phyloP scores from a whole-genome alignment of 2,888 invertebrate species.

The Campopleginae sp. region DNA sequence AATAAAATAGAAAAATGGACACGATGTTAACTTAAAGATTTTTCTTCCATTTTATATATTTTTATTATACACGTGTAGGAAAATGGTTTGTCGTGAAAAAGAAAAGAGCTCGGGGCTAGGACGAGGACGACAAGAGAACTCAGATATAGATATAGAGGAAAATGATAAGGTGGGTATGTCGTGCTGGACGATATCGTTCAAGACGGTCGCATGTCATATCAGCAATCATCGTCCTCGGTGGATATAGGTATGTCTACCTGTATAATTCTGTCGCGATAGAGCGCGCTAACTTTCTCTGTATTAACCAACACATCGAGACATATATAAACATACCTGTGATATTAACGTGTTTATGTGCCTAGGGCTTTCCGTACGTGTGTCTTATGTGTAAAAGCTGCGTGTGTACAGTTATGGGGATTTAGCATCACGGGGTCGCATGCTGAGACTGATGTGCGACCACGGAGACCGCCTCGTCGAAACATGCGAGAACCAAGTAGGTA shows the following conservation, averaged over 20 bases:
- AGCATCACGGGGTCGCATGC: constrained; percentile 82
- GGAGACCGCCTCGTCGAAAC: constrained; percentile 84
- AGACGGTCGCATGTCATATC: constrained; percentile 84
- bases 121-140: constrained; percentile 49
- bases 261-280: constrained; percentile 81
- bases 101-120: constrained; percentile 6
- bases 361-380: neutral
- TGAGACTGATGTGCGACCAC: constrained; percentile 83
- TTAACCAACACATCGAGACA: constrained; percentile 19
- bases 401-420: constrained; percentile 81
- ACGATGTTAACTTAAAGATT: constrained; percentile 1
- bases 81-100: constrained; percentile 49
- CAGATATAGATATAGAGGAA: constrained; percentile 34
- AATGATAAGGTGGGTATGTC: constrained; percentile 74
- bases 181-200: constrained; percentile 80
- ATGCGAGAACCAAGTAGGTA: constrained; percentile 80
- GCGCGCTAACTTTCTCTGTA: constrained; percentile 60
- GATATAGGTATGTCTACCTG: constrained; percentile 82
- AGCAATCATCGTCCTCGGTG: constrained; percentile 82
- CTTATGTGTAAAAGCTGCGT: constrained; percentile 57
- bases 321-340: constrained; percentile 12
- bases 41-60: neutral
- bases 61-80: constrained; percentile 24
- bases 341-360: constrained; percentile 1
- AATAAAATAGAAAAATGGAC: neutral